A percentile compares a stretch with the other conserved stretches of the same genome.
phyloP scores from a whole-genome alignment of 1,140 invertebrate species.

The Macrocentrus cingulum region DNA sequence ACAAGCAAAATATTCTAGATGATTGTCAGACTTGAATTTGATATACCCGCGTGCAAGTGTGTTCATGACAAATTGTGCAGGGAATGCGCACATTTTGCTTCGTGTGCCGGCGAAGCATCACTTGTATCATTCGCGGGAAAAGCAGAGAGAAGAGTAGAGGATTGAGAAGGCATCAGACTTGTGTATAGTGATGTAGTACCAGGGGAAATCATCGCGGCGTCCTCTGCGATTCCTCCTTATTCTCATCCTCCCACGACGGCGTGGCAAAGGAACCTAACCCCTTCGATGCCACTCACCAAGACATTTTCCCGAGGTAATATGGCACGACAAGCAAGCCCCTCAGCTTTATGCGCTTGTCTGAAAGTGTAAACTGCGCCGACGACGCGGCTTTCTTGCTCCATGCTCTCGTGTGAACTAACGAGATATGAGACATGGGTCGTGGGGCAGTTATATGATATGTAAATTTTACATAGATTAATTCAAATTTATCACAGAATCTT shows the following conservation, averaged over 20 bases:
- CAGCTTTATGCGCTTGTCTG: slow-evolving; percentile 27
- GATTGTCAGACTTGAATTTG: too few species aligned
- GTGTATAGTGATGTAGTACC: slow-evolving; percentile 34
- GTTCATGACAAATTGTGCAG: too few species aligned
- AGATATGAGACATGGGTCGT: slow-evolving; percentile 32
- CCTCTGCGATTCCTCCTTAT: slow-evolving; percentile 38
- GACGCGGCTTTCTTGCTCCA: slow-evolving; percentile 18
- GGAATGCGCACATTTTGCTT: too few species aligned
- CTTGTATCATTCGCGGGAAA: too few species aligned
- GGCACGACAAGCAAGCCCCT: slow-evolving; percentile 9
- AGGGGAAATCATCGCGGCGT: slow-evolving; percentile 56
- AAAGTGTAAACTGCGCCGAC: slow-evolving; percentile 24
- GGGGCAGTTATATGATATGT: slow-evolving; percentile 13
- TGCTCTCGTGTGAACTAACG: slow-evolving; percentile 15
- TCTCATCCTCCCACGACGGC: slow-evolving; percentile 2
- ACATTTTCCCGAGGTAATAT: slow-evolving; percentile 17
- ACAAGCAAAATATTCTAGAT: too few species aligned
- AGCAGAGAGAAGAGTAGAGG: slow-evolving; percentile 8
- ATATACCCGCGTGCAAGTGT: too few species aligned
- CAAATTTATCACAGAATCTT: too few species aligned
- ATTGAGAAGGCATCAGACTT: slow-evolving; percentile 21
- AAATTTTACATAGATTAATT: too few species aligned
- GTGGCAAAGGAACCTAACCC: slow-evolving; percentile 1
- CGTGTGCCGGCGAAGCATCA: neutral
- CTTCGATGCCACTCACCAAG: slow-evolving; percentile 12